Percentiles rank a stretch among this genome's conserved stretches.
Conservation (phyloP, 2,888 invertebrate species). For the Maniola hyperantus region DNA sequence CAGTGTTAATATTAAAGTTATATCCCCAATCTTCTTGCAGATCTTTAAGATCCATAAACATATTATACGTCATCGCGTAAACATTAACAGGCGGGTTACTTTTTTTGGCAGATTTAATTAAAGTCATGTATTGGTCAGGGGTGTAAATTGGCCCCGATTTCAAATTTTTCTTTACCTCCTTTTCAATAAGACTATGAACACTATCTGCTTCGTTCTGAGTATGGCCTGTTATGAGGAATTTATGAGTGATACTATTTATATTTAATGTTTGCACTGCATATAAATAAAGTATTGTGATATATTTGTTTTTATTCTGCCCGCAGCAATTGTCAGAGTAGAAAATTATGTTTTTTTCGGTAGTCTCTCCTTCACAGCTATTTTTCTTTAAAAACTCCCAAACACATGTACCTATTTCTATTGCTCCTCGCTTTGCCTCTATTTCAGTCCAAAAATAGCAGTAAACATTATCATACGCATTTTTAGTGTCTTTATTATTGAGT, state of each 20-base stretch:
- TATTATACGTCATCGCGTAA: conserved; percentile 26
- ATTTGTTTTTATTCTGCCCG: neutral
- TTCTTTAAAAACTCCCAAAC: conserved; percentile 34
- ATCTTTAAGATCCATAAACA: conserved; percentile 24
- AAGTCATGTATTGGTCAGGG: no score
- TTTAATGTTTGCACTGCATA: neutral
- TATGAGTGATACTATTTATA: neutral
- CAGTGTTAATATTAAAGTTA: conserved; percentile 38
- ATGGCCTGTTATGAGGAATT: conserved; percentile 15
- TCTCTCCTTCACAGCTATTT: neutral
- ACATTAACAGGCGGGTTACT: conserved; percentile 29
- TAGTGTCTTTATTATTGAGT: conserved; percentile 18
- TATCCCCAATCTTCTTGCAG: conserved; percentile 42
- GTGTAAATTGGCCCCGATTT: conserved; percentile 45
- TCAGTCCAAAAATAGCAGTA: conserved; percentile 42
- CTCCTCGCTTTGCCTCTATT: conserved; percentile 39
- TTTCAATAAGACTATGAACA: conserved; percentile 43
- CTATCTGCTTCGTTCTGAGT: conserved; percentile 40
- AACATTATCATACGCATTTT: conserved; percentile 25
- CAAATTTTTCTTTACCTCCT: conserved; percentile 37
- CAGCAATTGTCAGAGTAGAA: neutral
- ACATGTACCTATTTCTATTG: conserved; percentile 40
- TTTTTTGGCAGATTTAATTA: conserved; percentile 29
- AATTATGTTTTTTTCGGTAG: neutral
- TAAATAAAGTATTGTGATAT: neutral